Conservation (phyloP, 2,113 vertebrate species). For the Alligator sinensis region DNA sequence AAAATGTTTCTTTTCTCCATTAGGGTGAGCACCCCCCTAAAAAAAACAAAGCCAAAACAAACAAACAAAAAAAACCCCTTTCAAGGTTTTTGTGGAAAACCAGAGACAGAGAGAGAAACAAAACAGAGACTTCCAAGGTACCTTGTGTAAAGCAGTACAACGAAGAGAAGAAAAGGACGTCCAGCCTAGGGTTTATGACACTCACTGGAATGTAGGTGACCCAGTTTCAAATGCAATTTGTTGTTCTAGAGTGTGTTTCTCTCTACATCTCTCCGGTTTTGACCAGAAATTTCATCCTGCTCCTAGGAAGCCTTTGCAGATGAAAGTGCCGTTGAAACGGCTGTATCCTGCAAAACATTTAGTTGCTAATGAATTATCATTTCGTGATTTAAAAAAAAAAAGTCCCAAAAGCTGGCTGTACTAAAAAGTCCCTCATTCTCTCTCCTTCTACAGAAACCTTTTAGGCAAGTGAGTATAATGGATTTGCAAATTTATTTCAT, state of each 20-base stretch:
- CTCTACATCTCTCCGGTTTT: background rate
- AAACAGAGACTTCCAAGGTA: rapidly evolving
- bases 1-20: background rate
- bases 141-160: background rate
- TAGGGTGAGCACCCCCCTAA: too few relatives aligned
- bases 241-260: too few relatives aligned
- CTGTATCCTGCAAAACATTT: background rate
- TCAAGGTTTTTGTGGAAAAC: background rate
- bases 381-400: background rate
- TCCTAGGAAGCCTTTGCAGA: background rate
- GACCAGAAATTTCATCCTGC: background rate
- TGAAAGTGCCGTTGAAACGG: background rate
- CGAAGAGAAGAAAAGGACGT: background rate
- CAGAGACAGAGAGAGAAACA: background rate
- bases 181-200: background rate
- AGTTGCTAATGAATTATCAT: background rate
- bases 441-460: background rate
- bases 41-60: too few relatives aligned
- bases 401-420: background rate
- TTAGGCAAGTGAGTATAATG: background rate
- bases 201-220: background rate
- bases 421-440: background rate
- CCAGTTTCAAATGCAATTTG: background rate
- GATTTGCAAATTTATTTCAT: background rate
- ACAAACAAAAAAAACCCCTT: background rate